phyloP scores from a whole-genome alignment of 2,113 vertebrate genomes.

The Chloropsis hardwickii region DNA sequence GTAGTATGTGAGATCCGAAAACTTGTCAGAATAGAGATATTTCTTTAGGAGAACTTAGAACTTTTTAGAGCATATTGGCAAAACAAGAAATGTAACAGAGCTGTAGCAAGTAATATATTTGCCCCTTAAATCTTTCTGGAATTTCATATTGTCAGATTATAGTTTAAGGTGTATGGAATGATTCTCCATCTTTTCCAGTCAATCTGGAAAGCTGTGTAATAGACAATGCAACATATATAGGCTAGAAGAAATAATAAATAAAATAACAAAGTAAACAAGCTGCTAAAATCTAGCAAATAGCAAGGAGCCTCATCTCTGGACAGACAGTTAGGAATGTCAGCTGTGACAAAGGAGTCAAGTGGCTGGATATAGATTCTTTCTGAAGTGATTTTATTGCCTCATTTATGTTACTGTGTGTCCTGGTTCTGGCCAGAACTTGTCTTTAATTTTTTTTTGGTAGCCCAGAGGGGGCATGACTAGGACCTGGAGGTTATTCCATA shows the following conservation, averaged over 20 bases:
- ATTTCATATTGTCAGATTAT: background rate
- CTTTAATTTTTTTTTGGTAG: background rate
- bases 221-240: background rate
- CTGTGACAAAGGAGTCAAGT: background rate
- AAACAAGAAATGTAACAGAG: background rate
- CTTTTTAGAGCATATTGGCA: background rate
- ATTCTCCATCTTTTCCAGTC: background rate
- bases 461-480: background rate
- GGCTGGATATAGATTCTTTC: background rate
- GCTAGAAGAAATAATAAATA: background rate
- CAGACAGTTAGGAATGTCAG: background rate
- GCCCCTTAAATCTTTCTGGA: background rate
- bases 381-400: background rate
- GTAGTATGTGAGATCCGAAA: background rate
- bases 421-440: background rate
- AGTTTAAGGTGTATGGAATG: fast-evolving
- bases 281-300: background rate
- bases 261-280: background rate
- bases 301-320: background rate
- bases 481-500: background rate
- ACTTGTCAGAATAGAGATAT: background rate
- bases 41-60: background rate
- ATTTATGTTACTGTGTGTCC: background rate
- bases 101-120: background rate
- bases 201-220: background rate